Conservation (phyloP, 2,888 invertebrate genomes). For the Thysanoteuthis rhombus region DNA sequence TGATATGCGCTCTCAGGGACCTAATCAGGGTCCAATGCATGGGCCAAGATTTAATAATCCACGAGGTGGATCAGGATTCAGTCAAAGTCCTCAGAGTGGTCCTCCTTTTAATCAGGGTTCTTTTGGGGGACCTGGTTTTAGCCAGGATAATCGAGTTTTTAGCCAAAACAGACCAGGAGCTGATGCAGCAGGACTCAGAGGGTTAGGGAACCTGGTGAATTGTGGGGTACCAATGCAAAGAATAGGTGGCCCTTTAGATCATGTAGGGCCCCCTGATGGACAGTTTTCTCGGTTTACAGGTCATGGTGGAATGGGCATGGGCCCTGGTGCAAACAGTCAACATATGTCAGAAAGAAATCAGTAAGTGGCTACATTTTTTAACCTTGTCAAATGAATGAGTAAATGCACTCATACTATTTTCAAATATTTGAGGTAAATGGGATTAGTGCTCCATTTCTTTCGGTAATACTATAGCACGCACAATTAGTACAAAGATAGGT, state of each 20-base stretch:
- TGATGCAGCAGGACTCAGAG: neutral
- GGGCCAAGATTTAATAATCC: neutral
- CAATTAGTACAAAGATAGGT: neutral
- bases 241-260: neutral
- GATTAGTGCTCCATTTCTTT: neutral
- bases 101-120: conserved; percentile 17
- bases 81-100: neutral
- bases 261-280: neutral
- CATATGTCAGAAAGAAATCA: conserved; percentile 13
- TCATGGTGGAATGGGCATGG: neutral
- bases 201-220: neutral
- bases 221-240: neutral
- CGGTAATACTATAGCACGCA: no score
- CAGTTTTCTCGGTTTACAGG: conserved; percentile 20
- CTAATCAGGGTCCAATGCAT: conserved; percentile 23
- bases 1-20: conserved; percentile 29
- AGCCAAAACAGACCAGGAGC: neutral
- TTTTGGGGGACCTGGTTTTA: neutral
- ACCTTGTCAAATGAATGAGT: conserved; percentile 13
- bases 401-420: neutral
- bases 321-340: conserved; percentile 12
- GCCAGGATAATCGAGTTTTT: neutral
- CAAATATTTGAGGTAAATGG: neutral
- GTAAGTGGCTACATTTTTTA: conserved; percentile 16
- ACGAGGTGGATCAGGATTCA: conserved; percentile 28